phyloP scores from a whole-genome alignment of 2,888 invertebrate genomes.

The Xanthostigma xanthostigma region DNA sequence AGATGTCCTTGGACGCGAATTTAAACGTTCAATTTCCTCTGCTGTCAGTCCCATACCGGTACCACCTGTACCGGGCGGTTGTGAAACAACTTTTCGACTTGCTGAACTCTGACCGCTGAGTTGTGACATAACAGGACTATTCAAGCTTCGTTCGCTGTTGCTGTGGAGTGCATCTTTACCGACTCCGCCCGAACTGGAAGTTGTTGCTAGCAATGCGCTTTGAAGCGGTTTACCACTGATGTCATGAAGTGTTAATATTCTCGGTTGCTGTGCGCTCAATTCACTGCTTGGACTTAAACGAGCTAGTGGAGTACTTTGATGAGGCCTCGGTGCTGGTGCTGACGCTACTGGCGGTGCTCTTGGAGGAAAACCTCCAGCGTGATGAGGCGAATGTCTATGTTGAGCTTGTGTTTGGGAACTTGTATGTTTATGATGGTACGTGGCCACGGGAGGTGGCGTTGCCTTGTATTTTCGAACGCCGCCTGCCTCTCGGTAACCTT shows the following conservation, averaged over 20 bases:
- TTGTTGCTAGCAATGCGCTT: slow-evolving; percentile 75
- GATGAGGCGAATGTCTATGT: slow-evolving; percentile 64
- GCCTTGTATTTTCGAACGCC: slow-evolving; percentile 79
- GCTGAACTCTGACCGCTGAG: slow-evolving; percentile 75
- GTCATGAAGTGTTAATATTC: slow-evolving; percentile 84
- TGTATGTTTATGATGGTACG: slow-evolving; percentile 66
- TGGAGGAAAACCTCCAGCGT: slow-evolving; percentile 59
- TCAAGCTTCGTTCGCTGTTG: slow-evolving; percentile 80
- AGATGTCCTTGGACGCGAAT: slow-evolving; percentile 73
- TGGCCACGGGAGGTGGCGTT: slow-evolving; percentile 64
- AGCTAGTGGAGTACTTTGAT: slow-evolving; percentile 83
- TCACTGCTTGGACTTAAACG: slow-evolving; percentile 85
- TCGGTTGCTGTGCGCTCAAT: slow-evolving; percentile 76
- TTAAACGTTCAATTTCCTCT: slow-evolving; percentile 83
- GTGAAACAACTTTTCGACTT: slow-evolving; percentile 55
- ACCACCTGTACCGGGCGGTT: slow-evolving; percentile 49
- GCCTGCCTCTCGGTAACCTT: slow-evolving; percentile 75
- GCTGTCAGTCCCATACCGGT: slow-evolving; percentile 78
- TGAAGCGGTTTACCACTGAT: slow-evolving; percentile 87
- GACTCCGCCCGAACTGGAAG: slow-evolving; percentile 76
- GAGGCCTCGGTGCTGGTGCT: slow-evolving; percentile 53
- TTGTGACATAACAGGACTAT: slow-evolving; percentile 87
- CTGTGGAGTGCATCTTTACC: slow-evolving; percentile 81
- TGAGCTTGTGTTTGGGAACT: slow-evolving; percentile 46
- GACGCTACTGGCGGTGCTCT: slow-evolving; percentile 54